Evolutionary conservation across 64 coral and sea anemone species (phyloP), one percentile per base, ranked within the genome.

Genomic region (Catalaphyllia jardinei): DNA sequence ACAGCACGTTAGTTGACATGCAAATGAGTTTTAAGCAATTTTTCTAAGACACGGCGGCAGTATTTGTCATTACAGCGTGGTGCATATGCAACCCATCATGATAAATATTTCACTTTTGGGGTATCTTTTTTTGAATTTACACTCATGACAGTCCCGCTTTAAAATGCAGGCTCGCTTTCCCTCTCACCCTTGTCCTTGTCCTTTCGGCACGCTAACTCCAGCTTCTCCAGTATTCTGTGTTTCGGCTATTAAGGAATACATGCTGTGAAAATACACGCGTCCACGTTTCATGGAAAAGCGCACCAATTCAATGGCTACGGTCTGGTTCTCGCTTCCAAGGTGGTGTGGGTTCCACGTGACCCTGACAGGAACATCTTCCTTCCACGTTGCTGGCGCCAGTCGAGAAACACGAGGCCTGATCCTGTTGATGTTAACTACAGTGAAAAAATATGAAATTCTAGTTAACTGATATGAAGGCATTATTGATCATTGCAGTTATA

Each of bases 181-280:
- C 0, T 9, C 76, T 72, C 14, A 89, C 88, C 88, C 88, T 30
- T 89, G 55, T 57, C 77, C 88, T 25, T 89, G 57, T 5, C 77
- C 62, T 33, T 76, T 7, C 35, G 88, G 88, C 5, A 89, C 88
- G 50, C 15, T 52, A 31, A 89, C 52, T 11, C 18, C 17, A 73
- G n/a, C 29, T 73, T 67, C 38, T 20, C 88, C 88, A 67, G 57
- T 67, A 55, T 89, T 89, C 12, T 33, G 6, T 2, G n/a, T 60
- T 24, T 77, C 35, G 17, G 19, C 31, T 67, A 46, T 79, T 72
- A 79, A 89, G 18, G 60, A 79, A 50, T 29, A 89, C 63, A 55
- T 61, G 76, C 88, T 89, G 28, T 89, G 88, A 20, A 89, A 73
- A 17, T 24, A 51, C 4, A 89, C 76, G 39, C 39, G 19, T 29